Evolutionary conservation across 2,888 invertebrate genomes (phyloP).

Genomic region (Acanthopleura granulata): DNA sequence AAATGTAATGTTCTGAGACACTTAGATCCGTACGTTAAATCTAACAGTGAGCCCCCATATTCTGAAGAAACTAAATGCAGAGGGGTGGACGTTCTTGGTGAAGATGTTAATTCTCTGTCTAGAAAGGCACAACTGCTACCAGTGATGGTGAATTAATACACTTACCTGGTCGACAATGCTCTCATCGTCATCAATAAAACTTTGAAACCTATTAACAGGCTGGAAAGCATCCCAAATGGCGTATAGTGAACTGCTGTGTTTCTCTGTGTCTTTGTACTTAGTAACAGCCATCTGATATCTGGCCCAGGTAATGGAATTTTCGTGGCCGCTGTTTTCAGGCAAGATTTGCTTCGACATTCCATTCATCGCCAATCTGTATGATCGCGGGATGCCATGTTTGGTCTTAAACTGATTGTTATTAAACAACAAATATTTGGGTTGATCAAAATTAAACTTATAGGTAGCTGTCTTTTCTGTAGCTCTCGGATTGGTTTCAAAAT

Average conservation of each 20-base stretch:
- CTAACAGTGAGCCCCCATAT: no score
- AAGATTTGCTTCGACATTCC: conserved; percentile 27
- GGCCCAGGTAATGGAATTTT: conserved; percentile 28
- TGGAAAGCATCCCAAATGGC: conserved; percentile 44
- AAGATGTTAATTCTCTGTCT: no score
- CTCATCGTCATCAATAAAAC: conserved; percentile 50
- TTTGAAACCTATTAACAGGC: conserved; percentile 49
- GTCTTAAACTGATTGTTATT: conserved; percentile 34
- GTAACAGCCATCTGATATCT: conserved; percentile 53
- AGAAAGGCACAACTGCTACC: no score
- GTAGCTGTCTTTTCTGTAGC: conserved; percentile 45
- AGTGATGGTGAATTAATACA: no score
- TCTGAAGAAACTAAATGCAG: no score
- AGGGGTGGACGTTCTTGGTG: no score
- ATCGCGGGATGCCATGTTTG: conserved; percentile 24
- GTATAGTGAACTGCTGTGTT: conserved; percentile 48
- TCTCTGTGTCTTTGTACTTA: conserved; percentile 48
- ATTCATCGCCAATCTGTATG: conserved; percentile 25
- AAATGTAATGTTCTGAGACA: no score
- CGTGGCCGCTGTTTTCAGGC: conserved; percentile 18
- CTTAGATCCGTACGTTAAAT: no score
- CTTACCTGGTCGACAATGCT: conserved; percentile 51
- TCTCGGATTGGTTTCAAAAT: conserved; percentile 36
- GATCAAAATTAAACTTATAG: conserved; percentile 47
- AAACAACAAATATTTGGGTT: conserved; percentile 51